Conservation (phyloP, 2,113 vertebrate genomes). For the Sebastes schlegelii region DNA sequence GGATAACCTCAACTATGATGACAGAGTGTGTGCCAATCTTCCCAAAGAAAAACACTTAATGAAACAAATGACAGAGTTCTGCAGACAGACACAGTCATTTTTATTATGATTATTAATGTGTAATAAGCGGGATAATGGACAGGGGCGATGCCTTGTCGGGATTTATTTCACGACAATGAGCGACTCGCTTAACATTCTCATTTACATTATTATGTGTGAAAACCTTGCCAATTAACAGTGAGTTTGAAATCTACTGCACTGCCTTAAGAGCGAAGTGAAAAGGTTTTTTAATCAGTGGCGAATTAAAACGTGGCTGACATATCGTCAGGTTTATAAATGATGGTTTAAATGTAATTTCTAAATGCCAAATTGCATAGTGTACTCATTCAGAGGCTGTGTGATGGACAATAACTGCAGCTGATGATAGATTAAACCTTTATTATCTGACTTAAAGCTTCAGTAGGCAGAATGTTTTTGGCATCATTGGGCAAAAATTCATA, state of each 20-base stretch:
- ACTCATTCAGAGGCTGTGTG: neutral
- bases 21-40: neutral
- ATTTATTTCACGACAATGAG: too few relatives aligned
- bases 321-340: neutral
- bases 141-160: too few relatives aligned
- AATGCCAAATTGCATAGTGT: neutral
- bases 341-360: neutral
- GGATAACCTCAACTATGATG: neutral
- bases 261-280: neutral
- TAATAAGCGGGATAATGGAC: too few relatives aligned
- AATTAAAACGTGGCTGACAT: neutral
- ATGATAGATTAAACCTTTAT: neutral
- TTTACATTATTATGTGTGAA: slow-evolving; percentile 26
- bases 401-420: neutral
- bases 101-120: too few relatives aligned
- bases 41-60: too few relatives aligned
- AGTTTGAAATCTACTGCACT: slow-evolving; percentile 20
- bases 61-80: neutral
- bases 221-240: slow-evolving; percentile 34
- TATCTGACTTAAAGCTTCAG: neutral
- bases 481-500: too few relatives aligned
- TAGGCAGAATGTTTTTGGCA: too few relatives aligned
- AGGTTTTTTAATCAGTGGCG: neutral
- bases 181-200: too few relatives aligned
- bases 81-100: neutral